Conservation (phyloP, 2,888 invertebrate species). For the Geophilus truncorum region DNA sequence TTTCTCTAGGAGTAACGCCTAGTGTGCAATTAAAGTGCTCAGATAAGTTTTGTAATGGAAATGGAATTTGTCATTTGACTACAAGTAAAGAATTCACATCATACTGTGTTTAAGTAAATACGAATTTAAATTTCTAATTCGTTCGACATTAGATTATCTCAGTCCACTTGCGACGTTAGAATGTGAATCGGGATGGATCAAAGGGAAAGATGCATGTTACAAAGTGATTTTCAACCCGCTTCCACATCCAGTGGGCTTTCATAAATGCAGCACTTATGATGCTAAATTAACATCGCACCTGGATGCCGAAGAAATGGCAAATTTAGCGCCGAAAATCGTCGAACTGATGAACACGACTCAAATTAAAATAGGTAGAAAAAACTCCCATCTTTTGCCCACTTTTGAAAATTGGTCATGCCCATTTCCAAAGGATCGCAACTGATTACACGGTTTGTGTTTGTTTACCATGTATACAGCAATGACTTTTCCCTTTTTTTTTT, state of each 20-base stretch:
- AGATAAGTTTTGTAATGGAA: background rate
- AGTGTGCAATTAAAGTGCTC: background rate
- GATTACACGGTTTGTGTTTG: no score
- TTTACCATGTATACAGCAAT: no score
- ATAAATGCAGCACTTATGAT: background rate
- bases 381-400: no score
- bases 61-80: background rate
- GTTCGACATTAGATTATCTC: background rate
- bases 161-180: background rate
- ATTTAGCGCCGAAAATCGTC: no score
- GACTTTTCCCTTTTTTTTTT: no score
- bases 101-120: background rate
- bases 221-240: background rate
- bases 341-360: background rate
- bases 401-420: no score
- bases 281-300: background rate
- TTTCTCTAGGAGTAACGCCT: background rate
- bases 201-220: background rate
- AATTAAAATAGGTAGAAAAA: background rate
- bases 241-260: background rate
- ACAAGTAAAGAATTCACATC: background rate
- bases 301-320: background rate
- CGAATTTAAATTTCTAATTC: background rate
- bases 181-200: background rate
- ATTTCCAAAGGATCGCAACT: no score